Percentiles rank a stretch among this genome's conserved stretches.
These are phyloP conservation scores for Phthorimaea operculella DNA, from an alignment of 1,140 invertebrate species.

Conservation along the genomic window DNA sequence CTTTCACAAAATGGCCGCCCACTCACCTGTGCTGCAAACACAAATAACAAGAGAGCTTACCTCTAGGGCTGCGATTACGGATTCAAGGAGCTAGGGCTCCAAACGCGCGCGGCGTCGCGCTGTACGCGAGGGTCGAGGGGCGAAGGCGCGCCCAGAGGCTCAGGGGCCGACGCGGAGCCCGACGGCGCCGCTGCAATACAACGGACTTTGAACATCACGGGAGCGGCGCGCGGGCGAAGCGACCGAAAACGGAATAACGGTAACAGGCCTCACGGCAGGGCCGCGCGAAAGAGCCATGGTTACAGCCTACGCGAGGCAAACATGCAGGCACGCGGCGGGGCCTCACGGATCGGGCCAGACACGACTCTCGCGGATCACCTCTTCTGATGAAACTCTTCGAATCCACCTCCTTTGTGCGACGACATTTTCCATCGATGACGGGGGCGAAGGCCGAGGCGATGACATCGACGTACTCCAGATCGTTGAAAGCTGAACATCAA, in stretches of 20 bases:
- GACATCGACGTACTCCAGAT: neutral
- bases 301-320: constrained; percentile 48
- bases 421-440: neutral
- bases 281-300: constrained; percentile 36
- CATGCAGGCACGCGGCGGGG: constrained; percentile 57
- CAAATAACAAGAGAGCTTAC: constrained; percentile 45
- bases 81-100: constrained; percentile 60
- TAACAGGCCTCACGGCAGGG: constrained; percentile 16
- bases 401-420: neutral
- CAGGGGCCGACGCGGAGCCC: constrained; percentile 45
- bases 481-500: constrained; percentile 48
- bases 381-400: constrained; percentile 4
- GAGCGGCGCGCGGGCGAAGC: constrained; percentile 45
- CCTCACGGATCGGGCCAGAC: constrained; percentile 45
- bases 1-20: constrained; percentile 58
- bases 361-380: constrained; percentile 32
- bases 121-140: constrained; percentile 29
- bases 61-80: constrained; percentile 37
- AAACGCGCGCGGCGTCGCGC: constrained; percentile 52
- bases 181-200: constrained; percentile 54
- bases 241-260: constrained; percentile 19
- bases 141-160: constrained; percentile 36
- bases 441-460: neutral
- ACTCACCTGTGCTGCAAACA: constrained; percentile 32
- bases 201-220: constrained; percentile 58